Base-by-base conservation (phyloP, 2,113 vertebrate genomes). In the Notothenia coriiceps region DNA sequence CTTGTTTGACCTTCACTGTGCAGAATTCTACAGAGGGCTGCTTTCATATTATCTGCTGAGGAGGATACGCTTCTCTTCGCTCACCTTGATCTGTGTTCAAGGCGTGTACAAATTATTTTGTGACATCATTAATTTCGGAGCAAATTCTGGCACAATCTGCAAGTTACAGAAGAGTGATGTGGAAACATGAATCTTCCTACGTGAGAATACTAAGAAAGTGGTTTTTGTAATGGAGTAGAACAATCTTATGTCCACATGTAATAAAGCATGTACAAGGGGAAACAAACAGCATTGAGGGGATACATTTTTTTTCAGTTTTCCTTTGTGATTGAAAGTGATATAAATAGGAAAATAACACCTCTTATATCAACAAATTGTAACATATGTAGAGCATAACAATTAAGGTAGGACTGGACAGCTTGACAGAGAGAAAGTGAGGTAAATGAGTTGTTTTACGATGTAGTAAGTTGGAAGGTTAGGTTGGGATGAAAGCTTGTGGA, bases 1-100 rank as follows among this genome's bases (percentile, higher is more conserved):
- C 50, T 70, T 52, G 50, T 71, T 43, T 79, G 68, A 56, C 60
- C 76, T 64, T 69, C 52, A 46, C 66, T 10, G 29, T 0, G 47
- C 54, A 65, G 63, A 17, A 29, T 49, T 49, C 49, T 47, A 49
- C 44, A 65, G 20, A 22, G 6, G 44, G 29, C 50, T 50, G 43
- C 44, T 78, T 70, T 70, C 12, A 57, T 25, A 35, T 68, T 8
- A 54, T 54, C 18, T 60, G 22, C 70, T 61, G 56, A 61, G 14
- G 22, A 46, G 6, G 54, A 10, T 46, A 44, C 17, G 35, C 46
- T 70, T 8, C n/a, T 57, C 68, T 8, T 40, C 0, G 52, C 52
- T 70, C 54, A 56, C 49, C 47, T 74, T 29, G 18, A 54, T 44
- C 14, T 13, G 33, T 54, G 11, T 55, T 33, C 25, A n/a, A 55